phyloP scores from a whole-genome alignment of 2,888 invertebrate species.

The Catonia carolina region DNA sequence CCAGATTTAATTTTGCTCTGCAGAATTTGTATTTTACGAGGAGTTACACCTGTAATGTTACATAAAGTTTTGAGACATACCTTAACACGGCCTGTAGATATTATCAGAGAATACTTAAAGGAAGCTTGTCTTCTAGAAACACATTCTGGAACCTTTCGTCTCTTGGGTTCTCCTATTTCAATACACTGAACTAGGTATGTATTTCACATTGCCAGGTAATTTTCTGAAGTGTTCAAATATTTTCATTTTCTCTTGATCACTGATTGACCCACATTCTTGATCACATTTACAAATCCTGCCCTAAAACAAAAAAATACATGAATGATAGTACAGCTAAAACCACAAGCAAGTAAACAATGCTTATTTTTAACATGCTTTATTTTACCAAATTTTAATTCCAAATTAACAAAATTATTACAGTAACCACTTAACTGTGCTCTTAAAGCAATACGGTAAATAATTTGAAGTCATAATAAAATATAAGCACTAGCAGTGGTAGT shows the following conservation, averaged over 20 bases:
- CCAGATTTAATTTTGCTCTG: background rate
- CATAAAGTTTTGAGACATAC: background rate
- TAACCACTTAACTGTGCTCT: too few species aligned
- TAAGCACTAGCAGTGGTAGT: too few species aligned
- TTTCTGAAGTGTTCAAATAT: background rate
- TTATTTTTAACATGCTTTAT: too few species aligned
- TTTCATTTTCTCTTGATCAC: background rate
- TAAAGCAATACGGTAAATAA: too few species aligned
- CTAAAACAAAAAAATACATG: background rate
- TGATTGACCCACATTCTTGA: background rate
- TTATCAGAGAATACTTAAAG: background rate
- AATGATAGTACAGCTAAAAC: too few species aligned
- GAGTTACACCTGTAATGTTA: background rate
- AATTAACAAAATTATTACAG: too few species aligned
- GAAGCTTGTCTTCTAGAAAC: background rate
- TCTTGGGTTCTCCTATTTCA: background rate
- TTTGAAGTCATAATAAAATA: too few species aligned
- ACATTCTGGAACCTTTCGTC: background rate
- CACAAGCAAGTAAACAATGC: too few species aligned
- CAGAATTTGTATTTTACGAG: background rate
- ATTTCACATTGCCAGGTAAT: background rate
- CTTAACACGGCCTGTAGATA: background rate
- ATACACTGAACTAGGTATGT: constrained; percentile 2
- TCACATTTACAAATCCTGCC: constrained; percentile 3
- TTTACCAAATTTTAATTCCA: too few species aligned